Conservation (phyloP, 1,140 invertebrate species). For the Tetragnatha versicolor region DNA sequence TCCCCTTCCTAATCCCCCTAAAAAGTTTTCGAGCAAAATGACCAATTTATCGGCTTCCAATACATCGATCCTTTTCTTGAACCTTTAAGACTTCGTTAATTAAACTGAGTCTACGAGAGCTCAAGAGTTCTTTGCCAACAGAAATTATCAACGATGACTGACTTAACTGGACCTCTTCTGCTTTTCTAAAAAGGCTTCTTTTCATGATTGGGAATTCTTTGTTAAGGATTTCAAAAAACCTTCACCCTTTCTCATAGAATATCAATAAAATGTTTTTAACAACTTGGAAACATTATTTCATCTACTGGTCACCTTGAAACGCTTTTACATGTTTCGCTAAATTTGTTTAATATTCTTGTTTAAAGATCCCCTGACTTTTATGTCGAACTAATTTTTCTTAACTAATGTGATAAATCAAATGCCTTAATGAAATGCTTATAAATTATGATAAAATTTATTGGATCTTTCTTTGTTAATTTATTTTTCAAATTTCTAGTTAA, state of each 20-base stretch:
- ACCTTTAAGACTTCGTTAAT: conserved; percentile 4
- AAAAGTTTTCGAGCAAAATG: background rate
- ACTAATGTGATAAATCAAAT: too few relatives aligned
- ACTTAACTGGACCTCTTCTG: background rate
- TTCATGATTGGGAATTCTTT: conserved; percentile 8
- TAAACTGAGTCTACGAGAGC: conserved; percentile 4
- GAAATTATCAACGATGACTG: background rate
- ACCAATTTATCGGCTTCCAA: conserved; percentile 4
- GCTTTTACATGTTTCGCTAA: too few relatives aligned
- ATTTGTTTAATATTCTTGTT: too few relatives aligned
- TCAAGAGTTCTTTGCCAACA: background rate
- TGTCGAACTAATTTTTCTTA: too few relatives aligned
- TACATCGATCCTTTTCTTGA: background rate
- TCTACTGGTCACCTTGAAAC: too few relatives aligned
- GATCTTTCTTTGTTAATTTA: too few relatives aligned
- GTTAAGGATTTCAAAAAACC: background rate
- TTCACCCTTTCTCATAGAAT: conserved; percentile 1
- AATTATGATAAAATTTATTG: too few relatives aligned
- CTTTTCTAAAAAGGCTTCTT: background rate
- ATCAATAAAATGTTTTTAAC: conserved; percentile 12
- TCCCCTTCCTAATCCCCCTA: too few relatives aligned
- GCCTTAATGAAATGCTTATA: too few relatives aligned
- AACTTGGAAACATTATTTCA: too few relatives aligned
- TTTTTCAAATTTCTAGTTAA: too few relatives aligned
- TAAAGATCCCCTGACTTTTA: too few relatives aligned